Base-by-base conservation (phyloP, 1,140 invertebrate genomes). In the Caenorhabditis briggsae region DNA sequence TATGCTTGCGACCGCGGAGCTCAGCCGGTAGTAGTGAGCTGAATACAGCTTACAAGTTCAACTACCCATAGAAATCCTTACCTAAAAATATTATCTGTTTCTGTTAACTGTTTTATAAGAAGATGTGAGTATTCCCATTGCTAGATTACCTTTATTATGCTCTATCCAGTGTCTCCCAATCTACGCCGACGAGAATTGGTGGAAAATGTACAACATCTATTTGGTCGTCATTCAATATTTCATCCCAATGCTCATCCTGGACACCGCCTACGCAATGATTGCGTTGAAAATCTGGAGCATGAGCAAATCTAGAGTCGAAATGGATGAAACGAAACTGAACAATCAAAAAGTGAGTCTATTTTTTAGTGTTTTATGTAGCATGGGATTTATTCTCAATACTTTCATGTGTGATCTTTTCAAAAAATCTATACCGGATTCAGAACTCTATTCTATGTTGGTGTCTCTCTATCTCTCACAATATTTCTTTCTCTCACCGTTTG, bases 151-250 rank as follows among this genome's bases (percentile, higher is more conserved):
- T 50, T 14, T 50, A 50, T 50, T n/a, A 20, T 33, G n/a, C 50
- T 1, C 33, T 14, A 94, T 94, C 87, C 91, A 92, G 61, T 5
- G 87, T 90, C 20, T 94, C 93, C 92, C 91, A 93, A 88, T 83
- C 90, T 88, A 85, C 90, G 58, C 84, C 85, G 23, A 59, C 88
- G 12, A 53, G 86, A 48, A 93, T 92, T 85, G 92, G 94, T 48
- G 91, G 92, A 82, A 92, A 89, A 88, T 86, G 93, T 20, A 94
- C 93, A 0, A 88, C 94, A 14, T 87, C 90, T 16, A 94, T 93
- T 7, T 93, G 3, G 70, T 94, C 53, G 59, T 94, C 0, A 91
- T 93, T 6, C 94, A 94, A 87, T 94, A 94, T 90, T 90, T 93
- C n/a, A 87, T 94, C 6, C 94, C 94, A 2, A 89, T 94, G 41